Evolutionary conservation across 2,888 invertebrate species (phyloP), one percentile per base, ranked within the genome.

Genomic region (Cabera pusaria): DNA sequence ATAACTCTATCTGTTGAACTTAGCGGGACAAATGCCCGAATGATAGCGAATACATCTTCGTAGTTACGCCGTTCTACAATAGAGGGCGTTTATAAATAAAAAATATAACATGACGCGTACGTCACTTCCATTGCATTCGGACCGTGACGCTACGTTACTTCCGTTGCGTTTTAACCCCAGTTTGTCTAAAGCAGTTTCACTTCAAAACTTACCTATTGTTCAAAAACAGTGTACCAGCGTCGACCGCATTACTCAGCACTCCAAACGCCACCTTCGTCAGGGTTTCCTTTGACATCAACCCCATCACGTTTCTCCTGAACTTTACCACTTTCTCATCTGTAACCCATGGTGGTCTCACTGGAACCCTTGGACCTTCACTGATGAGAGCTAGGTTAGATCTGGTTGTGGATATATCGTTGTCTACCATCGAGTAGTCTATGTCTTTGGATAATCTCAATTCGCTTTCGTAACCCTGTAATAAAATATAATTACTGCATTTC

Each of bases 191-290:
- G n/a, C n/a, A n/a, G n/a, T n/a, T n/a, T n/a, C n/a, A n/a, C n/a
- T n/a, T n/a, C n/a, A 10, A 4, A 3, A 32, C 56, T 54, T 50
- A 88, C 89, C 80, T 83, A 33, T 60, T 76, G 57, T 89, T 86
- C 29, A 86, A 59, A 46, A 81, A 85, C 44, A 89, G 48, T 0
- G 87, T 89, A 0, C 77, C 73, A 36, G 75, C 85, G 51, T 90
- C 90, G 0, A 86, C 75, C 2, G 70, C 28, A 47, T 90, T 89
- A 16, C 63, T 70, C 3, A 87, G 16, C 0, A 78, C 18, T 0
- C 82, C 81, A 56, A 90, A 89, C 0, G 72, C 58, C 3, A 81
- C 56, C 47, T 77, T 87, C 0, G 79, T 80, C 11, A 86, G 23
- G 0, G 72, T 66, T 38, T 84, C 78, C 25, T 68, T 77, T 0